These are phyloP conservation scores for Elephantulus edwardii DNA, from an alignment of 2,113 vertebrate species.

Conservation along the genomic window DNA sequence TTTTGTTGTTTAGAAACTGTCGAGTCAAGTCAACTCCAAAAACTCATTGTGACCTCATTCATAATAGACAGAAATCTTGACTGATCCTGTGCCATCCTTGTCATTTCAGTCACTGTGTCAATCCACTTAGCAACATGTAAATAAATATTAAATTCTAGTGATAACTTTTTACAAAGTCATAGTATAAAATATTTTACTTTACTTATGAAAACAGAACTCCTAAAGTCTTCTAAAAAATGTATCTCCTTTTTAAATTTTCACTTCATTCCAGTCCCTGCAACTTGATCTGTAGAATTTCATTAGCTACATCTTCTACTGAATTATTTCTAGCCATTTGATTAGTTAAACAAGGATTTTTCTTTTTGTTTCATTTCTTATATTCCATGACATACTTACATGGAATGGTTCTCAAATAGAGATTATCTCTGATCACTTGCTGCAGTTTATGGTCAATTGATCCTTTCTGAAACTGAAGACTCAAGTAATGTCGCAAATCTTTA, in stretches of 20 bases:
- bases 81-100: too few relatives aligned
- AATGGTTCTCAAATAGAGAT: constrained; percentile 98
- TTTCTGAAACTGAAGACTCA: constrained; percentile 99
- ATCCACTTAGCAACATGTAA: not conserved
- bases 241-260: not conserved
- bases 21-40: too few relatives aligned
- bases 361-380: not conserved
- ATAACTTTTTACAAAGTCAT: not conserved
- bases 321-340: constrained; percentile 10
- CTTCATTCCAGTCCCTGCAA: not conserved
- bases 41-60: too few relatives aligned
- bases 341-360: not conserved
- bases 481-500: constrained; percentile 96
- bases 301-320: not conserved
- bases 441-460: constrained; percentile 98
- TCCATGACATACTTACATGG: constrained; percentile 92
- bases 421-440: constrained; percentile 99
- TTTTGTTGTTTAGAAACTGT: too few relatives aligned
- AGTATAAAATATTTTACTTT: not conserved
- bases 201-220: not conserved
- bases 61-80: too few relatives aligned
- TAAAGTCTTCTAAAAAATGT: not conserved
- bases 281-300: constrained; percentile 39
- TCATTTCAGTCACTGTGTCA: too few relatives aligned
- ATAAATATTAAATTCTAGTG: not conserved